These are phyloP conservation scores for Drosophila mulleri DNA, from an alignment of 2,888 invertebrate genomes.

Conservation along the genomic window DNA sequence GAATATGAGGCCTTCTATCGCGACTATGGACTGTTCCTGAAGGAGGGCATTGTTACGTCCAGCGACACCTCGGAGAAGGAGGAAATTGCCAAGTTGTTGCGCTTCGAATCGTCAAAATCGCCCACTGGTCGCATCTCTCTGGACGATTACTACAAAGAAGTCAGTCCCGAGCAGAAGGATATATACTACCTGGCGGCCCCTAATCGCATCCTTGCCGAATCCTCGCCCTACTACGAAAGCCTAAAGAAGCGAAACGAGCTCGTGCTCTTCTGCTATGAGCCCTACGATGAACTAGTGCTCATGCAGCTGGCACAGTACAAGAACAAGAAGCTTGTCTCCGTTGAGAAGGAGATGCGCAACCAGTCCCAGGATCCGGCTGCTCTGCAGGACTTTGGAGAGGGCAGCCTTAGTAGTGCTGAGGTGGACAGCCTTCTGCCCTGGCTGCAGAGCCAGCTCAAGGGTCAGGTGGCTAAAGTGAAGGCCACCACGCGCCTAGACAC, in stretches of 20 bases:
- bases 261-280: slow-evolving; percentile 97
- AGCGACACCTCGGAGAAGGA: slow-evolving; percentile 94
- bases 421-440: slow-evolving; percentile 92
- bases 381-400: slow-evolving; percentile 87
- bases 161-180: slow-evolving; percentile 90
- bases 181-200: slow-evolving; percentile 98
- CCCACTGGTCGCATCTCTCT: slow-evolving; percentile 89
- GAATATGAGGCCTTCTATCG: slow-evolving; percentile 94
- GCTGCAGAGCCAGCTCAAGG: slow-evolving; percentile 90
- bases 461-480: slow-evolving; percentile 93
- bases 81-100: slow-evolving; percentile 93
- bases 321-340: slow-evolving; percentile 91
- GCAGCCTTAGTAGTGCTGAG: slow-evolving; percentile 90
- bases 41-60: slow-evolving; percentile 97
- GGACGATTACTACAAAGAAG: slow-evolving; percentile 90
- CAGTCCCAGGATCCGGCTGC: slow-evolving; percentile 87
- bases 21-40: slow-evolving; percentile 96
- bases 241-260: slow-evolving; percentile 94
- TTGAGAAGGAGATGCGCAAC: slow-evolving; percentile 96
- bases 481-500: slow-evolving; percentile 93
- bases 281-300: slow-evolving; percentile 98
- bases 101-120: slow-evolving; percentile 95
- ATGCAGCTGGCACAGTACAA: slow-evolving; percentile 93
- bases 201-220: slow-evolving; percentile 95
- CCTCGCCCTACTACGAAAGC: slow-evolving; percentile 97